A percentile compares a stretch with the other conserved stretches of the same genome.
Conservation (phyloP, 2,113 vertebrate genomes). For the Oncorhynchus mykiss region DNA sequence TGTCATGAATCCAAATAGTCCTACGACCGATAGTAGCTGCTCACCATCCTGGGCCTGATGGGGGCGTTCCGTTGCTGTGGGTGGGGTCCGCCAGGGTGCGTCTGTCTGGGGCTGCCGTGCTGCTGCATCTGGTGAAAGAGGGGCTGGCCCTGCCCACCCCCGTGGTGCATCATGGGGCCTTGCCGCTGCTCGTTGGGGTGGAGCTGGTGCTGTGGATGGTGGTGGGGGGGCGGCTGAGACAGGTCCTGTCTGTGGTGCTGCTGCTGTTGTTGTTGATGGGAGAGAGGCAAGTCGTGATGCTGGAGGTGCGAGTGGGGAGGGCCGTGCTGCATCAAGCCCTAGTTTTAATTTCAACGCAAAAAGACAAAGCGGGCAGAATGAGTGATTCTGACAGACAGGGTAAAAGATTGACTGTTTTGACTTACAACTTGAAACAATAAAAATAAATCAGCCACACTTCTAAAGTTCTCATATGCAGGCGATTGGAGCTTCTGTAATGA, state of each 20-base stretch:
- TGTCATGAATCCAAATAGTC: no score
- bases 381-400: not conserved
- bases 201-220: conserved; percentile 61
- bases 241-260: conserved; percentile 78
- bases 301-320: conserved; percentile 79
- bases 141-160: conserved; percentile 63
- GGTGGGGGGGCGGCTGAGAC: conserved; percentile 61
- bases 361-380: not conserved
- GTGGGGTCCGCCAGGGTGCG: conserved; percentile 70
- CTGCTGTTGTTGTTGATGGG: conserved; percentile 74
- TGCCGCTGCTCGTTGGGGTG: conserved; percentile 62
- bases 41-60: conserved; percentile 85
- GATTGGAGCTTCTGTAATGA: not conserved
- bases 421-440: no score
- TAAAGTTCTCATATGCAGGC: not conserved
- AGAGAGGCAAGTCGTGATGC: conserved; percentile 68
- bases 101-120: conserved; percentile 78
- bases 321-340: conserved; percentile 87
- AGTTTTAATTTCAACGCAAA: conserved; percentile 19
- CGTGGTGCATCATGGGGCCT: conserved; percentile 79
- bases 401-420: no score
- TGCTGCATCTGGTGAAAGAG: conserved; percentile 83
- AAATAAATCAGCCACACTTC: no score
- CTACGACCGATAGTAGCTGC: conserved; percentile 35
- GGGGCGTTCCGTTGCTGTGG: conserved; percentile 71